Base-by-base conservation (phyloP, 2,113 vertebrate species). In the Columbina picui region DNA sequence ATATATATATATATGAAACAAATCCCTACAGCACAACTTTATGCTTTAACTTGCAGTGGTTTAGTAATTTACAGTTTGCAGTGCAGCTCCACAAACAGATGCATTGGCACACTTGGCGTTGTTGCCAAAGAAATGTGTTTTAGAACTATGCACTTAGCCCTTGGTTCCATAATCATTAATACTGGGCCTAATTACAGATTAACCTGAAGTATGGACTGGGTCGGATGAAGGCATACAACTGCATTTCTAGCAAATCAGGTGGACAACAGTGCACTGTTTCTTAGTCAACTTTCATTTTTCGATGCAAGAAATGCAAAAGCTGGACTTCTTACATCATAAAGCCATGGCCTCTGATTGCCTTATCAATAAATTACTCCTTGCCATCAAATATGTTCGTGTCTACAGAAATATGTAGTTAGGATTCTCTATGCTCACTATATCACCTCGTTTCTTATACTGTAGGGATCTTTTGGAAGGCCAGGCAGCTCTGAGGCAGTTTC, bases 161-260 rank as follows among this genome's bases (percentile, higher is more conserved):
- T 95, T 63, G 47, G 71, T 80, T 80, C 79, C 73, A 1, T 45
- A 92, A 87, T 94, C 79, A 78, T 95, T 94, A 93, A 55, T 86
- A 21, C 68, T 70, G 63, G 50, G 26, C 52, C 59, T 88, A 88
- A 92, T 90, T 95, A 95, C 80, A 94, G 76, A 93, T 96, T 95
- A 94, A 97, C 95, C 47, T 30, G 59, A 74, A 90, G 57, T 38
- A 74, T 3, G 2, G 85, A 81, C 75, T 70, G 45, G 45, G 19
- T 80, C 85, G 83, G 63, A 7, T 32, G 47, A 23, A 89, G 52
- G 47, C 21, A 30, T 14, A 55, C 38, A 18, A 12, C 52, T 41
- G 16, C 38, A 55, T 59, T 70, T 90, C 38, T 39, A 39, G 56
- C 14, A 88, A 50, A 50, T 74, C 13, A 70, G 47, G 45, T 45